phyloP scores from a whole-genome alignment of 2,888 invertebrate genomes.

The Adela reaumurella region DNA sequence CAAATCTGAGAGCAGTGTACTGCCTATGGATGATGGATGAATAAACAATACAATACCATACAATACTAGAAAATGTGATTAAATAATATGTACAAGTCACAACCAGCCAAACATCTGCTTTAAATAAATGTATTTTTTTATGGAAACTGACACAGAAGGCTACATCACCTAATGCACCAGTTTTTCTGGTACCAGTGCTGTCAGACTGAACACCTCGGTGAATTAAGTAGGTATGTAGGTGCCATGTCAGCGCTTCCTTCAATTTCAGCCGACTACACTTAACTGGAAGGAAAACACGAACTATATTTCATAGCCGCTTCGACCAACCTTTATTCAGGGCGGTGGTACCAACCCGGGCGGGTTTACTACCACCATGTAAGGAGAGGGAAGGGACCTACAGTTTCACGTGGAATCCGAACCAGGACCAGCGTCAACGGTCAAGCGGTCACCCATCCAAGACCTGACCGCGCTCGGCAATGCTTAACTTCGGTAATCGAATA shows the following conservation, averaged over 20 bases:
- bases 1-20: too few relatives aligned
- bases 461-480: not conserved
- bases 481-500: not conserved
- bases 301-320: not conserved
- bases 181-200: too few relatives aligned
- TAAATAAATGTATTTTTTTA: too few relatives aligned
- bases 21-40: too few relatives aligned
- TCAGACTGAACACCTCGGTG: not conserved
- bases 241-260: not conserved
- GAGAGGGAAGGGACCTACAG: too few relatives aligned
- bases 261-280: not conserved
- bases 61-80: too few relatives aligned
- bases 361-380: not conserved
- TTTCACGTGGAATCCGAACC: not conserved
- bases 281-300: not conserved
- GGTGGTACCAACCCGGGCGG: not conserved
- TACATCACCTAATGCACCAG: not conserved
- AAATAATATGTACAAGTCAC: too few relatives aligned
- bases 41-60: too few relatives aligned
- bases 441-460: not conserved
- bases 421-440: not conserved
- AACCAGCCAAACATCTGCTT: too few relatives aligned
- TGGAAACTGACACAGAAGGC: not conserved
- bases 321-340: not conserved
- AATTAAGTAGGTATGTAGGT: too few relatives aligned